Base-by-base conservation (phyloP, 1,140 invertebrate genomes). In the Hyphantria cunea region DNA sequence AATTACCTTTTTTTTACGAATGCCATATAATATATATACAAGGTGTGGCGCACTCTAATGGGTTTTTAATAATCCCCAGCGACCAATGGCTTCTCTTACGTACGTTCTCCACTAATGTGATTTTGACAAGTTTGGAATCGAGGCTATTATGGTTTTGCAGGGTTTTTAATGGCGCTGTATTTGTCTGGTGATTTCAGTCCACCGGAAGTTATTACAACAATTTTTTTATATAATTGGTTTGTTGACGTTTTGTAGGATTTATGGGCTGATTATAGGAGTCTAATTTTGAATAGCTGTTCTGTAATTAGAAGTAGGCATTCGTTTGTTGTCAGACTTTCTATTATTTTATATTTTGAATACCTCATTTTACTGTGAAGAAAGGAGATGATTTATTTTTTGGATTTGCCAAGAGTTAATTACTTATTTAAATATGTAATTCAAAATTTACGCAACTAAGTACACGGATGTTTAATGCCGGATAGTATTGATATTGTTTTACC, bases 71-170 rank as follows among this genome's bases (percentile, higher is more conserved):
- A 90, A 91, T 89, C 80, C 80, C 73, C 66, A 71, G 59, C 71
- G 68, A 77, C 76, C 80, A 84, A 82, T 84, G 77, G 82, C 81
- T 80, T 68, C 78, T 80, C 72, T 72, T 72, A 58, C 12, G 33
- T 72, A 75, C 73, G 74, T 79, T 75, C 73, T 71, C 72, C 79
- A 82, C 84, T 90, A 90, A 90, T 90, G 86, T 75, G 86, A 81
- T 88, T 90, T 90, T 90, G 85, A 90, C 88, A 90, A 90, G 88
- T 89, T 83, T 72, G 74, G 83, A 88, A 90, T 90, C 86, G 83
- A 80, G 69, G 82, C 78, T 73, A 84, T 88, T 89, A 90, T 76
- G 80, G 74, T 77, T 89, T 84, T 79, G 84, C 82, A 75, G 76
- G 65, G 68, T 82, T 89, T n/a, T 82, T 80, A 83, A 85, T 89